phyloP scores from a whole-genome alignment of 2,888 invertebrate species.

The Flexamia atlantica region DNA sequence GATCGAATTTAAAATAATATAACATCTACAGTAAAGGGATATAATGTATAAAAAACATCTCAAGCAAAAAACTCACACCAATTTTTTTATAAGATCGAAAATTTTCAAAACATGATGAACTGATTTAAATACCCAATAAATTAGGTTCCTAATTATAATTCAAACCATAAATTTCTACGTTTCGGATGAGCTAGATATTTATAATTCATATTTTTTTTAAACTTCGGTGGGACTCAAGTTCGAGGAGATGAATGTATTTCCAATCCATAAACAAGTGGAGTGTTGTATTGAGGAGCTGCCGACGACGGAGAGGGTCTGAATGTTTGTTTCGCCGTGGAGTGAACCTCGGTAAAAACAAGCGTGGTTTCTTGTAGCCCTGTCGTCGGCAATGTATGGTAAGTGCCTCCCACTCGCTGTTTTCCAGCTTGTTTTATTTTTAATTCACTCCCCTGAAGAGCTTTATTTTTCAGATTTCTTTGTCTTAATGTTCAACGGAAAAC shows the following conservation, averaged over 20 bases:
- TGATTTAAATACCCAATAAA: no score
- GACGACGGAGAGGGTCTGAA: not conserved
- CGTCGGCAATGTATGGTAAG: slow-evolving; percentile 31
- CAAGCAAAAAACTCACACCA: no score
- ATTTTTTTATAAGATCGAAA: no score
- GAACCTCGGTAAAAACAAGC: slow-evolving; percentile 41
- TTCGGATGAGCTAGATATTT: no score
- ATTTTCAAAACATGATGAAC: no score
- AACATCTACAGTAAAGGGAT: no score
- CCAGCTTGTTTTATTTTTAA: slow-evolving; percentile 31
- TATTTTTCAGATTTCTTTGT: not conserved
- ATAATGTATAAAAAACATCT: no score
- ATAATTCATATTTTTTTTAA: no score
- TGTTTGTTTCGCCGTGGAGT: slow-evolving; percentile 10
- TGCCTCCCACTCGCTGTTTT: slow-evolving; percentile 5
- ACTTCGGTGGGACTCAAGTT: no score
- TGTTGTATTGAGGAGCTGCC: not conserved
- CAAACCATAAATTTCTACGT: no score
- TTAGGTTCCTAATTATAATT: no score
- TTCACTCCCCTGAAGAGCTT: slow-evolving; percentile 9
- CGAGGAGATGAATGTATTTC: not conserved
- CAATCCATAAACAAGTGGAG: not conserved
- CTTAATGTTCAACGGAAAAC: not conserved
- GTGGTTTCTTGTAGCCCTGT: slow-evolving; percentile 41
- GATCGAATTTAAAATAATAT: not conserved